Percentiles rank a stretch among this genome's conserved stretches.
Conservation (phyloP, 1,140 invertebrate species). For the Delia radicum region DNA sequence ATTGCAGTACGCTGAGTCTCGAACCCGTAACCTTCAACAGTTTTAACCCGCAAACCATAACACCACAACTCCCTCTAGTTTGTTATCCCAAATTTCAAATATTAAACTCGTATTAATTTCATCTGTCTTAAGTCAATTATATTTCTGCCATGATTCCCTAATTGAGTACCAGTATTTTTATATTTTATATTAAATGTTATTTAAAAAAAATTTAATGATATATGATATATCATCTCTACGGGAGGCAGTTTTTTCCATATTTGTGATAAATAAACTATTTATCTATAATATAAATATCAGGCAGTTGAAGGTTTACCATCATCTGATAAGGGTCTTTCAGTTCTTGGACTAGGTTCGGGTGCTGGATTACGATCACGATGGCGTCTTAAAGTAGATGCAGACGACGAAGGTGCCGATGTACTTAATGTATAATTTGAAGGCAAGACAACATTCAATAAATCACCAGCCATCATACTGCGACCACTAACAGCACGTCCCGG, state of each 20-base stretch:
- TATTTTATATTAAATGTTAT: background rate
- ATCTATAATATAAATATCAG: conserved; percentile 26
- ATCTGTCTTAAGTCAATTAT: too few relatives aligned
- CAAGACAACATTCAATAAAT: conserved; percentile 11
- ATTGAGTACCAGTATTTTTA: conserved; percentile 8
- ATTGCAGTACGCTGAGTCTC: too few relatives aligned
- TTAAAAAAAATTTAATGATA: background rate
- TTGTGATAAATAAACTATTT: background rate
- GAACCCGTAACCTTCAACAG: too few relatives aligned
- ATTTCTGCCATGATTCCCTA: conserved; percentile 18
- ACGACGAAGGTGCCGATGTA: conserved; percentile 47
- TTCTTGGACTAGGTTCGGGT: conserved; percentile 36
- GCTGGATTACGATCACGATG: conserved; percentile 37
- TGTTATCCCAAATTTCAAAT: too few relatives aligned
- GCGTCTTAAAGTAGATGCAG: conserved; percentile 46
- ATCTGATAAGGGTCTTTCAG: background rate
- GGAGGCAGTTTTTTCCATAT: conserved; percentile 1
- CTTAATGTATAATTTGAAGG: conserved; percentile 44
- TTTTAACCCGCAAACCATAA: too few relatives aligned
- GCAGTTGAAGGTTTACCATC: conserved; percentile 26
- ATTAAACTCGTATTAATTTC: too few relatives aligned
- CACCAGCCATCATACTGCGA: conserved; percentile 25
- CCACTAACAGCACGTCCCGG: conserved; percentile 41
- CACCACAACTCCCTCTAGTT: too few relatives aligned
- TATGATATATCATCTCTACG: background rate